Percentiles rank a stretch among this genome's conserved stretches.
These are phyloP conservation scores for Cepphus grylle DNA, from an alignment of 2,113 vertebrate genomes.

Conservation along the genomic window DNA sequence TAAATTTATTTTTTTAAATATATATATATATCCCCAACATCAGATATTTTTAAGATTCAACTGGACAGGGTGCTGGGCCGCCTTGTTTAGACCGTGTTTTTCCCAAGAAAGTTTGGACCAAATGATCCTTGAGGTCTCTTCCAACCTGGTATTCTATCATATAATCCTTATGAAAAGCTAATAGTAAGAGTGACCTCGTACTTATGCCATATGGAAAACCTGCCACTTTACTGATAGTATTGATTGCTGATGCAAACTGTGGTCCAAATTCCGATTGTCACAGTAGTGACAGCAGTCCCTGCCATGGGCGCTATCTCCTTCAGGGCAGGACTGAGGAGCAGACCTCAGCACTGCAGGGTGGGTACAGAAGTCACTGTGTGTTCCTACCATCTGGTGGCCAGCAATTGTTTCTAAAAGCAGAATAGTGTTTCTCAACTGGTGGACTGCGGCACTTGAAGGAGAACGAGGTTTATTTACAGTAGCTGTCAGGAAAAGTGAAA, in stretches of 20 bases:
- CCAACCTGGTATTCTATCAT: not conserved
- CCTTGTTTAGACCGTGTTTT: not conserved
- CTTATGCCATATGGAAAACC: not conserved
- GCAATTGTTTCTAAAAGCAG: not conserved
- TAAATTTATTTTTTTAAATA: not conserved
- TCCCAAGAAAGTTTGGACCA: not conserved
- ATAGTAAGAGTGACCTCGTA: not conserved
- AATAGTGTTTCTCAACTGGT: not conserved
- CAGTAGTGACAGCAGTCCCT: not conserved
- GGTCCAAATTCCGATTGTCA: not conserved
- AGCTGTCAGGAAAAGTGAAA: not conserved
- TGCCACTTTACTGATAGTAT: not conserved
- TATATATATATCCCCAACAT: not conserved
- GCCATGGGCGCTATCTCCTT: not conserved
- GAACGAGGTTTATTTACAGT: not conserved
- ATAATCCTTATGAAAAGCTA: not conserved
- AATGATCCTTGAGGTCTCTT: not conserved
- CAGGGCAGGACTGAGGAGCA: not conserved
- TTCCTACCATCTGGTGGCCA: not conserved
- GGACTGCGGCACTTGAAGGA: not conserved
- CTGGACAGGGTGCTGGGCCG: not conserved
- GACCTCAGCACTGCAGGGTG: not conserved
- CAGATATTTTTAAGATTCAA: not conserved
- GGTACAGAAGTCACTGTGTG: not conserved
- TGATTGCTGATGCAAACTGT: not conserved